phyloP scores from a whole-genome alignment of 2,113 vertebrate genomes.

The Tretioscincus oriximinensis region DNA sequence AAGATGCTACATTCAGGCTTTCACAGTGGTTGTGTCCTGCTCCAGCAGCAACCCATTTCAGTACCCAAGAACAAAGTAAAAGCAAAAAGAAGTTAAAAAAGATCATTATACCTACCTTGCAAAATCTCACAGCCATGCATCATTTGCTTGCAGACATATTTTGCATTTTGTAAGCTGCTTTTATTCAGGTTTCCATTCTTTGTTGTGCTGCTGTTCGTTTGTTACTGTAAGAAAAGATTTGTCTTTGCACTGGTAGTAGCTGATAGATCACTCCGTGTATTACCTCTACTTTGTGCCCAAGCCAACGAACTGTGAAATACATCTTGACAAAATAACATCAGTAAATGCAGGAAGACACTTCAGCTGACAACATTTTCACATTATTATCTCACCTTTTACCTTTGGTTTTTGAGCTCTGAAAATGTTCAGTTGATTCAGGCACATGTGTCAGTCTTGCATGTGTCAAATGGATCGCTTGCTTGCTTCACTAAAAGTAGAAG shows the following conservation, averaged over 20 bases:
- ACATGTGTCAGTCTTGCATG: not conserved
- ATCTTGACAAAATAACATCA: slow-evolving; percentile 30
- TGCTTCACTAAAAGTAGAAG: slow-evolving; percentile 33
- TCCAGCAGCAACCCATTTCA: too few species aligned
- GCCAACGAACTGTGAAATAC: slow-evolving; percentile 31
- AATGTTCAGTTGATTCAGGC: slow-evolving; percentile 14
- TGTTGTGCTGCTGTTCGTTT: not conserved
- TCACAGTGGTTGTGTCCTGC: too few species aligned
- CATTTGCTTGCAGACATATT: slow-evolving; percentile 10
- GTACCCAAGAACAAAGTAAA: too few species aligned
- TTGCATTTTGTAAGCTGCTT: slow-evolving; percentile 4
- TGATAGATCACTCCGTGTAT: slow-evolving; percentile 25
- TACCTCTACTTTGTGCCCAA: slow-evolving; percentile 31
- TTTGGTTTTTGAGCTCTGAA: slow-evolving; percentile 27
- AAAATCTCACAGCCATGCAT: not conserved
- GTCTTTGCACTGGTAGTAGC: slow-evolving; percentile 21
- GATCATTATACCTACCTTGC: not conserved
- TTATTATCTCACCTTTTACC: slow-evolving; percentile 15
- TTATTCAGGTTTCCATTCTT: not conserved
- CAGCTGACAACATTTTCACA: slow-evolving; percentile 14
- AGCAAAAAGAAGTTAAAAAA: not conserved
- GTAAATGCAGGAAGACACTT: slow-evolving; percentile 18
- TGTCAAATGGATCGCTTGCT: slow-evolving; percentile 33
- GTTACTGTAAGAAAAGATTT: not conserved
- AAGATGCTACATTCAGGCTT: too few species aligned